Conservation (phyloP, 2,113 vertebrate species). For the Pteropus alecto region DNA sequence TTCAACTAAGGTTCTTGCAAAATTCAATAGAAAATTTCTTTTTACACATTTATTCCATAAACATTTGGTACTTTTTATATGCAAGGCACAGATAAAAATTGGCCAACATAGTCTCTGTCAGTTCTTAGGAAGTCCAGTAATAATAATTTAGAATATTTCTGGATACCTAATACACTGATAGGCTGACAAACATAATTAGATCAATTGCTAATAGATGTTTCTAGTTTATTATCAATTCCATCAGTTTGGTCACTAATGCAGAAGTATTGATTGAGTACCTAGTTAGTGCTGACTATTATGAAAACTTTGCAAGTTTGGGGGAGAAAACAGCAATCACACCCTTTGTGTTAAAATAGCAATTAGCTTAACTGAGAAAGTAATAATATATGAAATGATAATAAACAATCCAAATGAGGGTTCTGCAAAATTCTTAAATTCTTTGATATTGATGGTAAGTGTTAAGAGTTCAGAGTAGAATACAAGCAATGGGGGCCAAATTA, state of each 20-base stretch:
- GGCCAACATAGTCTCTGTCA: not conserved
- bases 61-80: not conserved
- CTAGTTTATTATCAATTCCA: not conserved
- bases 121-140: not conserved
- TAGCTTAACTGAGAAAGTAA: not conserved
- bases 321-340: not conserved
- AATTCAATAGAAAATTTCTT: not conserved
- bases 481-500: not conserved
- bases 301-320: not conserved
- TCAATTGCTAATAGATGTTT: not conserved
- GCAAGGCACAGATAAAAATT: not conserved
- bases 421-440: not conserved
- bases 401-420: not conserved
- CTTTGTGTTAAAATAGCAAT: not conserved
- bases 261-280: not conserved
- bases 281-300: not conserved
- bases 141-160: not conserved
- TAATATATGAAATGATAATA: not conserved
- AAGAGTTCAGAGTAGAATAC: not conserved
- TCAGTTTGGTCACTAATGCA: not conserved
- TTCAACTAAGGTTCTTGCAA: not conserved
- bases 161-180: not conserved
- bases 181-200: not conserved
- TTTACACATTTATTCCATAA: not conserved
- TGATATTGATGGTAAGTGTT: not conserved